Evolutionary conservation across 1,140 invertebrate species (phyloP), one percentile per base, ranked within the genome.

Genomic region (Spodoptera frugiperda): DNA sequence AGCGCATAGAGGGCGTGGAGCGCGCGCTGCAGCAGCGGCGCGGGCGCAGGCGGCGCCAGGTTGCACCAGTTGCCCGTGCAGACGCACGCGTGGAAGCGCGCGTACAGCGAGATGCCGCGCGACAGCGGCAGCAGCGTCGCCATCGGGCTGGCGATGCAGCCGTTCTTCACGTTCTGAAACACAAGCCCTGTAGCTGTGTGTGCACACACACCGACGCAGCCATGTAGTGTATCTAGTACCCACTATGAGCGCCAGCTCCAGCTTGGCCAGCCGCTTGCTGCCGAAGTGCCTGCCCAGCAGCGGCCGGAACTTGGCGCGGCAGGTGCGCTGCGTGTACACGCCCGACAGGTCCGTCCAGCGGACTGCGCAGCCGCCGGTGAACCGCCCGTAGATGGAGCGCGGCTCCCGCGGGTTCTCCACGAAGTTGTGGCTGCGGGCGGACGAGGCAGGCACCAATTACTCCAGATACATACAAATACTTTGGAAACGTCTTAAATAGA

Each of bases 11-110:
- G 8, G 1, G 33, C 33, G 14, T 30, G 54, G 33, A 11, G 8
- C 33, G 11, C 11, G 44, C 19, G 12, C 19, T 8, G 63, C 8
- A 0, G 14, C 3, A 3, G 44, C 12, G 33, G 33, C 33, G 33
- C 33, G 44, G 9, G 6, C 3, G 10, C 2, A 1, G 33, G 17
- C 3, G 14, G 9, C 4, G 73, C 72, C 14, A 39, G 9, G 54
- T 92, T 92, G 39, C 89, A 91, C 85, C 87, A 91, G 30, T 70
- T 82, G 3, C 86, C 84, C 0, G 82, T 83, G 61, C 91, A 93
- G 2, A 93, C 91, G 78, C 91, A 93, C 19, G 87, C 90, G 61
- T 90, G 87, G 77, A 93, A 91, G 0, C 90, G 82, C 0, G 91
- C 90, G 72, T 86, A 93, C 10, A 93, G 77, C 0, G 91, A 93